phyloP scores from a whole-genome alignment of 2,797 vertebrate species.

The Sternotherus odoratus region DNA sequence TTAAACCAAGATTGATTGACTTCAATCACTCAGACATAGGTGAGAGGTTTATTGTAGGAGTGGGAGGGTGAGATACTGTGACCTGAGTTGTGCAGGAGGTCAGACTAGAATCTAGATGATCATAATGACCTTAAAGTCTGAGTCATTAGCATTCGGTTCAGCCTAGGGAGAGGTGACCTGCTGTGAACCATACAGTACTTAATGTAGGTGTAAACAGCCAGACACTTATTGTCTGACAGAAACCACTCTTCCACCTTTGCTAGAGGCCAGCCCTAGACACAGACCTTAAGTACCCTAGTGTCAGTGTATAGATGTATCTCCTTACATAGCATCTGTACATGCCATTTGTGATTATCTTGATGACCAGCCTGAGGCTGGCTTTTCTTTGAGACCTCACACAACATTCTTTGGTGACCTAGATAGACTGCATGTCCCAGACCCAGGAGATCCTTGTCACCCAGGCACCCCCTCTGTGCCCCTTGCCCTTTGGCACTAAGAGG shows the following conservation, averaged over 20 bases:
- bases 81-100: too few species aligned
- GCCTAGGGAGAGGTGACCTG: background rate
- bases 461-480: background rate
- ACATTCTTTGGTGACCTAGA: background rate
- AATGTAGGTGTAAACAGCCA: background rate
- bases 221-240: background rate
- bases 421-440: background rate
- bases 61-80: too few species aligned
- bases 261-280: background rate
- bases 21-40: too few species aligned
- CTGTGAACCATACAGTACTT: background rate
- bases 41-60: too few species aligned
- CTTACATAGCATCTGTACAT: background rate
- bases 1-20: too few species aligned
- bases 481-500: background rate
- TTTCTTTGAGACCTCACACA: background rate
- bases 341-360: background rate
- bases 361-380: background rate
- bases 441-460: background rate
- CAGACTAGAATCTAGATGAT: too few species aligned
- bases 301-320: background rate
- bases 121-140: too few species aligned
- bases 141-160: background rate
- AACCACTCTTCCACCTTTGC: background rate
- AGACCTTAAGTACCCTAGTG: background rate